Evolutionary conservation across 2,888 invertebrate genomes (phyloP).

Genomic region (Calliphora vomitoria): DNA sequence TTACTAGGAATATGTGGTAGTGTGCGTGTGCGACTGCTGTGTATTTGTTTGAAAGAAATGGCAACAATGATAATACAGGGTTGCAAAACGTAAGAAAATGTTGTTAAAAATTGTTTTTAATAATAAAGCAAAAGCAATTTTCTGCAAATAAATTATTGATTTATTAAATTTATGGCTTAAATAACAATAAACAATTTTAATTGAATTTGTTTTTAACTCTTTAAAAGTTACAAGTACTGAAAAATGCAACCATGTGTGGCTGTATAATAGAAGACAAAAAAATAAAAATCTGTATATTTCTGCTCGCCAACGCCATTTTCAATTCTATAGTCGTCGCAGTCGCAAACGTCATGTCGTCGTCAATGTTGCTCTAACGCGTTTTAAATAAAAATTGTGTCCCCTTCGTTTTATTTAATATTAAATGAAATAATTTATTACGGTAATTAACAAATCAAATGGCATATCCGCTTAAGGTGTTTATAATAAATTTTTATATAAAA

Average conservation of each 20-base stretch:
- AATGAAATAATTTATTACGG: slow-evolving; percentile 67
- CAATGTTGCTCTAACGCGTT: slow-evolving; percentile 77
- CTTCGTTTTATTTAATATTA: slow-evolving; percentile 71
- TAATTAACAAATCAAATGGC: slow-evolving; percentile 46
- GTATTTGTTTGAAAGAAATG: slow-evolving; percentile 56
- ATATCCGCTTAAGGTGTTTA: slow-evolving; percentile 26
- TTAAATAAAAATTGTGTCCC: slow-evolving; percentile 67
- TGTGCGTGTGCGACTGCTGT: neutral
- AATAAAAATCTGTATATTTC: slow-evolving; percentile 75
- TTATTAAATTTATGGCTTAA: neutral
- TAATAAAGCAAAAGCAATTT: neutral
- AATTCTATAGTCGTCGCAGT: slow-evolving; percentile 78
- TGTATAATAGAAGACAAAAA: slow-evolving; percentile 66
- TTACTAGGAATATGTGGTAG: slow-evolving; percentile 2
- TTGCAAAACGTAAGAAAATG: slow-evolving; percentile 41
- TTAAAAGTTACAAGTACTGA: neutral
- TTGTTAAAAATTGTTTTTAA: neutral
- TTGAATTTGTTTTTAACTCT: neutral
- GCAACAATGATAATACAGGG: slow-evolving; percentile 53
- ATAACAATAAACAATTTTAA: neutral
- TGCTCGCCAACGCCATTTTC: slow-evolving; percentile 80
- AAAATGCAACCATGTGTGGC: slow-evolving; percentile 71
- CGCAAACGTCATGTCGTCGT: slow-evolving; percentile 80
- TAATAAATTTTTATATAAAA: slow-evolving; percentile 26
- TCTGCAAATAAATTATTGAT: neutral